Evolutionary conservation across 2,113 vertebrate species (phyloP).

Genomic region (Columba livia): DNA sequence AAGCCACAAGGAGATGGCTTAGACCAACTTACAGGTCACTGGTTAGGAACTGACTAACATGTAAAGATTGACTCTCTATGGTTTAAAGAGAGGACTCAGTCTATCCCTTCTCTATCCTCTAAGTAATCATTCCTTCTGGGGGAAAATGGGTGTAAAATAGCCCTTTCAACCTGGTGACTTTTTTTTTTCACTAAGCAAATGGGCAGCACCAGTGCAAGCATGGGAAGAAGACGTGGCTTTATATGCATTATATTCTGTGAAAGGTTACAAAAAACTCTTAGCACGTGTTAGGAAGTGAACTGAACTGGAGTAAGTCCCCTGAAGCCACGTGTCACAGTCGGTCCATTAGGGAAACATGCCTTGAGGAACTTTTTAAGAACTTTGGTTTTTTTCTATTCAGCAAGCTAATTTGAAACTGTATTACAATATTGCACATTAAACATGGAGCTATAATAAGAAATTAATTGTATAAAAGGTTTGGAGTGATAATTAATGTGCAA

Average conservation of each 20-base stretch:
- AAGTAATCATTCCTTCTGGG: not conserved
- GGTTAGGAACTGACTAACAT: not conserved
- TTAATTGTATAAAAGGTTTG: not conserved
- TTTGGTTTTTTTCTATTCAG: not conserved
- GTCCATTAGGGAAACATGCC: not conserved
- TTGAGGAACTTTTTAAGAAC: not conserved
- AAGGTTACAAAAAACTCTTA: not conserved
- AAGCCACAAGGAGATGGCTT: not conserved
- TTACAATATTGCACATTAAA: not conserved
- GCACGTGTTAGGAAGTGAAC: not conserved
- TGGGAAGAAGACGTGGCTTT: not conserved
- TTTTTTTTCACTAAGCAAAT: not conserved
- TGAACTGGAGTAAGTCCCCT: not conserved
- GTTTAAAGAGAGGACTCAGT: not conserved
- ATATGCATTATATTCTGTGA: no score
- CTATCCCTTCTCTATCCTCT: not conserved
- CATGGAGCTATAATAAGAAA: not conserved
- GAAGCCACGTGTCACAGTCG: not conserved
- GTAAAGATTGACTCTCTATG: not conserved
- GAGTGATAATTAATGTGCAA: not conserved
- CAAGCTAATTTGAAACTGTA: not conserved
- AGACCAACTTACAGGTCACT: not conserved
- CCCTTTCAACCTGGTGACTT: not conserved
- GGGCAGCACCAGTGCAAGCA: not conserved
- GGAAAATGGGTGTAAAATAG: not conserved